Percentiles rank a stretch among this genome's conserved stretches.
phyloP scores from a whole-genome alignment of 2,113 vertebrate genomes.

The Hyla sarda region DNA sequence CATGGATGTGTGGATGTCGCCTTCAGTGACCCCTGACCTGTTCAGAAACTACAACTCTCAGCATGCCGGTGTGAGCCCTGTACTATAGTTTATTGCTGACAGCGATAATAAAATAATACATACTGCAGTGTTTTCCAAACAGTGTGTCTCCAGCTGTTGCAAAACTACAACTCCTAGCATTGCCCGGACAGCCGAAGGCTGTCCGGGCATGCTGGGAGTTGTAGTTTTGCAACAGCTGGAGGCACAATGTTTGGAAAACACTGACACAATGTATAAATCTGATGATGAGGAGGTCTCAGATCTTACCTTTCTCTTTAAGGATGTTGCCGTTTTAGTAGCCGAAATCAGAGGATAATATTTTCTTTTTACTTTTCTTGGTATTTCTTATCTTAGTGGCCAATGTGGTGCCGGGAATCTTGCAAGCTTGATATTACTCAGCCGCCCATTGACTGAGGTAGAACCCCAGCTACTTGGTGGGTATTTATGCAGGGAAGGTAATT shows the following conservation, averaged over 20 bases:
- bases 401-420: constrained; percentile 4
- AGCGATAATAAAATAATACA: not conserved
- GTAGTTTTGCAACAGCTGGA: no score
- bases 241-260: no score
- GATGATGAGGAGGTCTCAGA: not conserved
- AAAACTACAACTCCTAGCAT: no score
- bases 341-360: no score
- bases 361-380: not conserved
- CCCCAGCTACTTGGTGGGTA: not conserved
- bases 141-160: no score
- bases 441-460: not conserved
- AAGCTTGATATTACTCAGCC: constrained; percentile 33
- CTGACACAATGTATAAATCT: no score
- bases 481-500: constrained; percentile 31
- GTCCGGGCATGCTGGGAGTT: no score
- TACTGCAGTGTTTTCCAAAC: no score
- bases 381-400: not conserved
- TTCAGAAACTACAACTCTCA: no score
- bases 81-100: not conserved
- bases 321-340: not conserved
- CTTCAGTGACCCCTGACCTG: not conserved
- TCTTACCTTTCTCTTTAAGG: constrained; percentile 28
- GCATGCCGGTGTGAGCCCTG: no score
- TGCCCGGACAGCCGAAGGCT: no score
- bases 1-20: no score